Base-by-base conservation (phyloP, 2,113 vertebrate genomes). In the Vidua macroura region DNA sequence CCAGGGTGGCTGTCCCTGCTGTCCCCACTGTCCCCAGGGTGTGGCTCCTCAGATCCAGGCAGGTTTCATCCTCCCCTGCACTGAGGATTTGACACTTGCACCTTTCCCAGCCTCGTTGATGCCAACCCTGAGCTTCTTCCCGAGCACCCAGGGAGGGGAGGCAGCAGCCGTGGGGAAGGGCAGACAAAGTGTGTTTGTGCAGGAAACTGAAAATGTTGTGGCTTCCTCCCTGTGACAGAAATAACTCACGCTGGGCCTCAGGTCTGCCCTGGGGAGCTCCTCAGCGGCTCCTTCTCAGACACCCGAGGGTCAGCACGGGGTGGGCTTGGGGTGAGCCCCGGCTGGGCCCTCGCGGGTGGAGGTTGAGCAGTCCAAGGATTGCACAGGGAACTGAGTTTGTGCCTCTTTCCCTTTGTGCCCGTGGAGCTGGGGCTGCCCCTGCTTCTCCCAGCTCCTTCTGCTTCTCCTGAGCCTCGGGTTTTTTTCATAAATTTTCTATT, bases 201-300 rank as follows among this genome's bases (percentile, higher is more conserved):
- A 95, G 94, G 94, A 92, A 96, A 66, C 83, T 73, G 67, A 90
- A 86, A 88, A 64, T 5, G 27, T 4, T 68, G 72, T 0, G 9
- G 88, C 93, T 95, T 95, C 94, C 88, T 92, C 86, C 68, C 44
- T 5, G 51, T 1, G 58, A n/a, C 93, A 80, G 22, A 88, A 95
- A 96, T 90, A 88, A 63, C 72, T 76, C 93, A 6, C 23, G 44
- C 62, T 11, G 43, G 60, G 67, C 18, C 46, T 51, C 15, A 0
- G 46, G 2, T 21, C 73, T 76, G 35, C 59, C 76, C 85, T 17
- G 41, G 67, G 75, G 67, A 72, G 75, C 75, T 55, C 66, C 49
- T 46, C 17, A 15, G 23, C 7, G 85, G 30, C 84, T 87, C 49
- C 85, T 83, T 2, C 49, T n/a, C 75, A 14, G 30, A 8, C 10